These are phyloP conservation scores for Ophthalmotilapia sp. DNA, from an alignment of 2,113 vertebrate genomes.

Conservation along the genomic window DNA sequence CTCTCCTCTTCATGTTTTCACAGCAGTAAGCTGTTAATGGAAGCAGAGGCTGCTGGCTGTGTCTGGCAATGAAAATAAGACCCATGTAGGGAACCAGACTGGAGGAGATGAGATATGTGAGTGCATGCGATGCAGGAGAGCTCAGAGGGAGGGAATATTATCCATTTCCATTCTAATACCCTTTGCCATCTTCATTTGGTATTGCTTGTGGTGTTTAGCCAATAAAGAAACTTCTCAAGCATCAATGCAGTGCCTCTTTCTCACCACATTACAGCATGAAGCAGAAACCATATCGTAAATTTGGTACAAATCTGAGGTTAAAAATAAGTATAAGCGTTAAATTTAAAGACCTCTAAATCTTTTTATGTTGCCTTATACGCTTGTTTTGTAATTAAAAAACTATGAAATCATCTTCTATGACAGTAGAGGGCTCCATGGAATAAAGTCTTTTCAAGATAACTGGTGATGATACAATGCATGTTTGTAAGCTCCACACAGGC, in stretches of 20 bases:
- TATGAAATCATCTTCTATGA: background rate
- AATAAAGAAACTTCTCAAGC: background rate
- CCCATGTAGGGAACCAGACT: constrained; percentile 1
- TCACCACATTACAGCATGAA: background rate
- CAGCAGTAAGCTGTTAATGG: constrained; percentile 29
- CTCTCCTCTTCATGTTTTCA: constrained; percentile 2
- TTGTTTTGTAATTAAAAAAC: background rate
- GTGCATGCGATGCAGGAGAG: background rate
- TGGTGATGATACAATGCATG: background rate
- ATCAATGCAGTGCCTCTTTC: background rate
- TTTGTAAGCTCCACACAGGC: background rate
- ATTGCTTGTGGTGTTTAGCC: background rate
- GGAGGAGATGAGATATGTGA: background rate
- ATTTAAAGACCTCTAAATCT: background rate
- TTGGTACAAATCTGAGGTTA: background rate
- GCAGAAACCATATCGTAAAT: background rate
- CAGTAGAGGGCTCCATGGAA: background rate
- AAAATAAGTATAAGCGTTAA: background rate
- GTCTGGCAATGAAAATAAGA: constrained; percentile 13
- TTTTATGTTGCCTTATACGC: background rate
- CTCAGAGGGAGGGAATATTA: background rate
- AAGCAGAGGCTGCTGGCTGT: constrained; percentile 7
- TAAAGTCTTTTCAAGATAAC: background rate
- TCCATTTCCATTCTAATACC: constrained; percentile 6
- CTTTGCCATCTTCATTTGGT: background rate